These are phyloP conservation scores for Catostomus latipinnis DNA, from an alignment of 2,797 vertebrate genomes.

Conservation along the genomic window DNA sequence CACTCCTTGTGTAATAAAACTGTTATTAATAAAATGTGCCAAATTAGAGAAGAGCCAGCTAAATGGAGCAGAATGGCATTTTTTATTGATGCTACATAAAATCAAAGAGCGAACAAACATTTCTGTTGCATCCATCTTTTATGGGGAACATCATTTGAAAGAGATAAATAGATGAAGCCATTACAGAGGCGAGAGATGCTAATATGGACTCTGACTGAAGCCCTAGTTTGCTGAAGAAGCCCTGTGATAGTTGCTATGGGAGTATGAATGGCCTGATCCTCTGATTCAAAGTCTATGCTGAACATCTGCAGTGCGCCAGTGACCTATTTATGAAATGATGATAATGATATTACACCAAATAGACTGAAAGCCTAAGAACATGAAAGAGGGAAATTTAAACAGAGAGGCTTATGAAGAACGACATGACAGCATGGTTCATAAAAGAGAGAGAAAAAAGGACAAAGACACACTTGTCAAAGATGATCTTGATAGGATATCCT, in stretches of 20 bases:
- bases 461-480: constrained; percentile 92
- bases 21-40: constrained; percentile 68
- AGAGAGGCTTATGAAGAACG: background rate
- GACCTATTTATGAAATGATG: constrained; percentile 10
- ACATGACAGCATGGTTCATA: constrained; percentile 8
- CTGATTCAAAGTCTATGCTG: background rate
- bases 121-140: constrained; percentile 70
- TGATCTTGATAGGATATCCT: constrained; percentile 99
- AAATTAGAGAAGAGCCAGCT: constrained; percentile 67
- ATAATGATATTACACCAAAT: constrained; percentile 2
- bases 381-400: background rate
- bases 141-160: constrained; percentile 53
- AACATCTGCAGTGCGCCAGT: constrained; percentile 15
- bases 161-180: constrained; percentile 39
- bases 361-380: background rate
- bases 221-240: background rate
- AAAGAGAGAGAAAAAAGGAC: background rate
- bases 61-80: constrained; percentile 71
- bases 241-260: background rate
- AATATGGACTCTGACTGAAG: constrained; percentile 50
- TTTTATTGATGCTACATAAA: constrained; percentile 79
- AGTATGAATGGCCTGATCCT: background rate
- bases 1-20: constrained; percentile 67
- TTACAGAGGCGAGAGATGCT: constrained; percentile 51
- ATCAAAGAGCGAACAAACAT: constrained; percentile 75